Evolutionary conservation across 2,888 invertebrate species (phyloP), one percentile per base, ranked within the genome.

Genomic region (Orthosia incerta): DNA sequence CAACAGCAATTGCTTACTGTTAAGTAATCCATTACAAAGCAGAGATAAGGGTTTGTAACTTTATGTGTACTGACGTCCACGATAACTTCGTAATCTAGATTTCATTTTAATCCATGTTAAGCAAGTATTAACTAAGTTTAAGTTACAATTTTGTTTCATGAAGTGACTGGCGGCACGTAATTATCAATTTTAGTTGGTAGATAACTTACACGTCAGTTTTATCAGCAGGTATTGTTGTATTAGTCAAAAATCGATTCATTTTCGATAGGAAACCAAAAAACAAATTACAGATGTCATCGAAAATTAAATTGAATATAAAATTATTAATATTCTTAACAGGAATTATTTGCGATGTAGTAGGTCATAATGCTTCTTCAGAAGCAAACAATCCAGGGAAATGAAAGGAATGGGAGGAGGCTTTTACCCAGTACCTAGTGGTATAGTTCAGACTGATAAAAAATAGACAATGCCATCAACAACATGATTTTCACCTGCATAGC

Each of bases 231-330:
- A 31, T 31, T n/a, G 11, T 31, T 11, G 39, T 39, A 39, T 5
- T n/a, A n/a, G 20, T 12, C 51, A 11, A 55, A 39, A 9, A 39
- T 39, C 39, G 39, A 39, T 39, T 31, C 31, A 7, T 31, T 31
- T 31, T 31, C 31, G 31, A 31, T 31, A 31, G 7, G 7, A 31
- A 7, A 5, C 5, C 31, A 26, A 26, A 26, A 26, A 26, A 4
- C 89, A 90, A 92, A 92, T 91, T 91, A 91, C 87, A 89, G 87
- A 91, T 91, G 86, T 90, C 61, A 69, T 39, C 39, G 4, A 23
- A 83, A n/a, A 26, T 7, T 4, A 13, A 9, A 2, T 16, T 20
- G 4, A 39, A 56, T n/a, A 23, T 23, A 15, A 12, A 26, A 31
- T 20, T 20, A 16, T n/a, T 18, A 9, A 39, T 39, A 26, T 11